Percentiles rank a stretch among this genome's conserved stretches.
These are phyloP conservation scores for Sebastiscus albofasciatus DNA, from an alignment of 2,797 vertebrate species.

Conservation along the genomic window DNA sequence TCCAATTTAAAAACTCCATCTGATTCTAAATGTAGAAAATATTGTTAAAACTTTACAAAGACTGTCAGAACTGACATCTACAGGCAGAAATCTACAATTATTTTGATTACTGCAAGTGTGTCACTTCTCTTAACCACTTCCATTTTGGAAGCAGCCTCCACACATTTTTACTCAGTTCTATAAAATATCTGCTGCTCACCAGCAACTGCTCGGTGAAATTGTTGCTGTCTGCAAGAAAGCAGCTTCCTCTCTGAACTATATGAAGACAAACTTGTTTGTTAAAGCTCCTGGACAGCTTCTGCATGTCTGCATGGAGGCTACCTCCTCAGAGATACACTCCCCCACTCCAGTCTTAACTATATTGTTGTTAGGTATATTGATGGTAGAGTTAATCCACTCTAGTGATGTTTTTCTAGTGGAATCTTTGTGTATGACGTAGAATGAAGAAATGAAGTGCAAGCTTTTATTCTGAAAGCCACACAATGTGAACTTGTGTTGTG, in stretches of 20 bases:
- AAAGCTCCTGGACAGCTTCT: slow-evolving; percentile 1
- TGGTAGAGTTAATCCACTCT: not conserved
- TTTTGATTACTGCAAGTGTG: not conserved
- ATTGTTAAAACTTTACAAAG: not conserved
- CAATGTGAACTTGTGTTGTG: not conserved
- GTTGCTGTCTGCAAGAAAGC: not conserved
- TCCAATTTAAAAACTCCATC: not conserved
- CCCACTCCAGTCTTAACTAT: not conserved
- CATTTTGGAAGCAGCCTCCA: not conserved
- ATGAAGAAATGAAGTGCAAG: not conserved
- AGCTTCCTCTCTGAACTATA: slow-evolving; percentile 3
- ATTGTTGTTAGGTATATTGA: not conserved
- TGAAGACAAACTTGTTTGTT: slow-evolving; percentile 51
- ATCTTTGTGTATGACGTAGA: not conserved
- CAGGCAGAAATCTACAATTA: not conserved
- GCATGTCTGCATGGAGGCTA: not conserved
- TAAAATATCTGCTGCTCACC: not conserved
- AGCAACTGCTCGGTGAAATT: not conserved
- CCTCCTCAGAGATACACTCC: not conserved
- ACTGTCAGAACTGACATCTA: not conserved
- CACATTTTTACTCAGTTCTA: not conserved
- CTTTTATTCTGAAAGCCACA: not conserved
- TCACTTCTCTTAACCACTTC: slow-evolving; percentile 21
- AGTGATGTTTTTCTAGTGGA: not conserved
- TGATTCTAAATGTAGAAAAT: not conserved